Evolutionary conservation across 2,797 vertebrate genomes (phyloP).

Genomic region (Ataeniobius toweri): DNA sequence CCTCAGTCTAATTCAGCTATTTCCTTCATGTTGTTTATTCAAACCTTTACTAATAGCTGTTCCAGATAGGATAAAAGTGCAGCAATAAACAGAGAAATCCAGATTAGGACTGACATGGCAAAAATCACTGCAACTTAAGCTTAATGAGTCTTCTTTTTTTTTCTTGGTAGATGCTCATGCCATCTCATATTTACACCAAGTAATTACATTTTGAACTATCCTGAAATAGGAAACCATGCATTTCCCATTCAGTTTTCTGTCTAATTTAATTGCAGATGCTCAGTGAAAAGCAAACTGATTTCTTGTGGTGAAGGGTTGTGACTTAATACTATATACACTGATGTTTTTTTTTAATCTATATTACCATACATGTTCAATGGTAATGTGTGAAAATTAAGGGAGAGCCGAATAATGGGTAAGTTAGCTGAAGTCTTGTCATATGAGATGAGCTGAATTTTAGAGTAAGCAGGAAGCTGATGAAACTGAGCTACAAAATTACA

Average conservation of each 20-base stretch:
- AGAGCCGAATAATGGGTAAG: neutral
- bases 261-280: constrained; percentile 65
- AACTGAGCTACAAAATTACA: neutral
- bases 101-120: constrained; percentile 21
- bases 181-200: constrained; percentile 33
- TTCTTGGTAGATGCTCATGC: constrained; percentile 8
- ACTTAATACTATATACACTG: constrained; percentile 50
- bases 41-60: constrained; percentile 34
- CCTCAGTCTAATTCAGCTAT: constrained; percentile 45
- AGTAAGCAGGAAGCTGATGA: neutral
- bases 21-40: constrained; percentile 52
- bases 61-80: constrained; percentile 1
- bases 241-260: constrained; percentile 47
- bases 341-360: constrained; percentile 2
- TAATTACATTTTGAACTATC: constrained; percentile 54
- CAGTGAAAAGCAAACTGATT: constrained; percentile 50
- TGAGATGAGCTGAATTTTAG: neutral
- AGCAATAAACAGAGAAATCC: constrained; percentile 7
- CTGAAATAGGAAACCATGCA: constrained; percentile 57
- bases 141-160: constrained; percentile 4
- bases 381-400: neutral
- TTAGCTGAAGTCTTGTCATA: neutral
- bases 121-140: constrained; percentile 11
- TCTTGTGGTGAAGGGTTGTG: constrained; percentile 41
- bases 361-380: constrained; percentile 10